Evolutionary conservation across 2,797 vertebrate species (phyloP).

Genomic region (Leptoclinus maculatus): DNA sequence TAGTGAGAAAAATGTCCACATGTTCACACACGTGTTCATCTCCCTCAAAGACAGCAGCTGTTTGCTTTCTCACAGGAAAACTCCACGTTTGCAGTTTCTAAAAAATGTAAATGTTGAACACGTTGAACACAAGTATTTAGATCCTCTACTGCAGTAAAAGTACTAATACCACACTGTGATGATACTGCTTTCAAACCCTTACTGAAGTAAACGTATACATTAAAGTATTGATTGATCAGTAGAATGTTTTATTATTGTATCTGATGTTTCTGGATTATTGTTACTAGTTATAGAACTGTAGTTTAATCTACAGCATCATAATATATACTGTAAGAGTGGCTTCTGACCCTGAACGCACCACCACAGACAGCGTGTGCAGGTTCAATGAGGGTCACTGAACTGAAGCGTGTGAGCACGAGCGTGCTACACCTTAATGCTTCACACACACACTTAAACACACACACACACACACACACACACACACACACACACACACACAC

Average conservation of each 20-base stretch:
- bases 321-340: too few species aligned
- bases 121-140: too few species aligned
- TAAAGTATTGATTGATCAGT: background rate
- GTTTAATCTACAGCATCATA: too few species aligned
- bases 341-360: constrained; percentile 2
- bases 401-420: background rate
- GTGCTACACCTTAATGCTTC: background rate
- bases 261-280: too few species aligned
- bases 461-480: constrained; percentile 19
- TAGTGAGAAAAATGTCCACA: too few species aligned
- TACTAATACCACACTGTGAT: background rate
- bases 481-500: constrained; percentile 12
- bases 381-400: background rate
- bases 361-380: background rate
- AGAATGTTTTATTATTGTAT: too few species aligned
- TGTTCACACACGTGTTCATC: background rate
- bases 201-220: background rate
- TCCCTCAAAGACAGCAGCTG: background rate
- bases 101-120: too few species aligned
- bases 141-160: background rate
- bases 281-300: too few species aligned
- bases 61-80: too few species aligned
- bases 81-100: too few species aligned
- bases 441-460: constrained; percentile 15
- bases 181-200: too few species aligned